These are phyloP conservation scores for Drosophila paranaensis DNA, from an alignment of 2,888 invertebrate species.

Conservation along the genomic window DNA sequence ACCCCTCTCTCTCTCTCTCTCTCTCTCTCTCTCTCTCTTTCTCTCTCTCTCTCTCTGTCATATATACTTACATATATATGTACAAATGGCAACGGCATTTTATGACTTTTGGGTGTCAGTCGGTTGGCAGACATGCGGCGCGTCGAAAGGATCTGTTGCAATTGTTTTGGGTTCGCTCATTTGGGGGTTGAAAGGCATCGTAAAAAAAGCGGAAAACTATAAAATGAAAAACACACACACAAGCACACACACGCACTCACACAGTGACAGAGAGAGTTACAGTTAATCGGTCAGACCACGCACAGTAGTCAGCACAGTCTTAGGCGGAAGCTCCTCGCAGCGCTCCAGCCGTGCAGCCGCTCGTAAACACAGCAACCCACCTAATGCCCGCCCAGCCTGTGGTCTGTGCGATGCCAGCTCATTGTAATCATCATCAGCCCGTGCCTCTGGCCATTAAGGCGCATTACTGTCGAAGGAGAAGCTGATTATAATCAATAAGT, in stretches of 20 bases:
- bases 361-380: constrained; percentile 72
- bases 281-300: constrained; percentile 64
- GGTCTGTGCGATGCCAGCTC: constrained; percentile 1
- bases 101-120: constrained; percentile 74
- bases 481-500: constrained; percentile 48
- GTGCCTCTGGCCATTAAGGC: constrained; percentile 47
- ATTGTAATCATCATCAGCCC: constrained; percentile 48
- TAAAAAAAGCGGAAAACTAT: constrained; percentile 78
- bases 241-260: neutral
- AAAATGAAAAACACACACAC: constrained; percentile 73
- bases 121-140: constrained; percentile 38
- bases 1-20: constrained; percentile 32
- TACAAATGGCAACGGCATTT: constrained; percentile 75
- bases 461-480: constrained; percentile 44
- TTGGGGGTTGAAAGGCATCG: constrained; percentile 70
- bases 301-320: constrained; percentile 67
- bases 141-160: constrained; percentile 73
- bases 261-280: constrained; percentile 4
- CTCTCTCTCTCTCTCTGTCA: too few species aligned
- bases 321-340: constrained; percentile 58
- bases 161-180: constrained; percentile 61
- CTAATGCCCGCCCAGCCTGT: constrained; percentile 24
- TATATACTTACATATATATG: constrained; percentile 20
- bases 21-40: constrained; percentile 14
- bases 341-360: constrained; percentile 42